A percentile compares a stretch with the other conserved stretches of the same genome.
phyloP scores from a whole-genome alignment of 1,140 invertebrate genomes.

The Magallana gigas region DNA sequence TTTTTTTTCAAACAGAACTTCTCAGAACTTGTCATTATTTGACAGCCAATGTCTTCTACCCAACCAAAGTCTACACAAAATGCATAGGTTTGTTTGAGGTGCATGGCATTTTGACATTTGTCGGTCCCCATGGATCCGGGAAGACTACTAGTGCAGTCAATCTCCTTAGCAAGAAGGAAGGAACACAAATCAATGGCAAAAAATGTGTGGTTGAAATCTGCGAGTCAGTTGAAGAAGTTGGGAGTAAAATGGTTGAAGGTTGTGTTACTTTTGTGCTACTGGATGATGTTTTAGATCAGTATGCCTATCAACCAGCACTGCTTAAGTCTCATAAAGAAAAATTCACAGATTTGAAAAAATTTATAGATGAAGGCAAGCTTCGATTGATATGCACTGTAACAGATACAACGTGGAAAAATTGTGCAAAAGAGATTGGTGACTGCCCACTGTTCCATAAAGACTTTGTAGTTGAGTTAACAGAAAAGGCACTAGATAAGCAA shows the following conservation, averaged over 20 bases:
- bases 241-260: neutral
- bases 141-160: neutral
- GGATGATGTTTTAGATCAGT: neutral
- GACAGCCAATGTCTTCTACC: constrained; percentile 3
- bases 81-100: neutral
- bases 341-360: neutral
- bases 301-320: neutral
- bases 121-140: constrained; percentile 9
- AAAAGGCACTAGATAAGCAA: neutral
- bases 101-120: neutral
- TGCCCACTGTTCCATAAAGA: neutral
- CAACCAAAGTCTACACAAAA: neutral
- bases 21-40: constrained; percentile 18
- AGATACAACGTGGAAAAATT: neutral
- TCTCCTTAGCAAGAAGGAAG: neutral
- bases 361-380: neutral
- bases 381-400: neutral
- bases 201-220: neutral
- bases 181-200: neutral
- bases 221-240: neutral
- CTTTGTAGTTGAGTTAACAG: neutral
- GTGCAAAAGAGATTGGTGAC: neutral
- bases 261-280: neutral
- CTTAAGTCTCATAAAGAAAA: neutral
- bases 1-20: neutral